phyloP scores from a whole-genome alignment of 2,113 vertebrate genomes.

The Spea multiplicata region DNA sequence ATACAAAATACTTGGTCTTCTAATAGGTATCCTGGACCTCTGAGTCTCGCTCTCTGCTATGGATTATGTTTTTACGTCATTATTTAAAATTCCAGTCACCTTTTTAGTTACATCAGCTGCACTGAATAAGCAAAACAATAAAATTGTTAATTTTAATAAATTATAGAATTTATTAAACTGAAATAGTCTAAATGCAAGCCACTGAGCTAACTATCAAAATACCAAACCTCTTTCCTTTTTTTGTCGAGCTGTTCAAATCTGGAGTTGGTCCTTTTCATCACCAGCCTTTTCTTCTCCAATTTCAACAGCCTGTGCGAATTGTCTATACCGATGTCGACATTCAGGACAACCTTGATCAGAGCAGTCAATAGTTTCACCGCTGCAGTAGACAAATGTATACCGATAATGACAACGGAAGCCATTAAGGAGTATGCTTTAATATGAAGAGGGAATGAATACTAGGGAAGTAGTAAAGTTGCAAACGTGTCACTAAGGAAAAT shows the following conservation, averaged over 20 bases:
- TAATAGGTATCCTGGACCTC: too few relatives aligned
- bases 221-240: conserved; percentile 75
- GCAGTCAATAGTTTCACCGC: conserved; percentile 83
- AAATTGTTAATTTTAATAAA: too few relatives aligned
- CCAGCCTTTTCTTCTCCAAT: conserved; percentile 69
- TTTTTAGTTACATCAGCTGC: too few relatives aligned
- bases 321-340: conserved; percentile 71
- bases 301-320: conserved; percentile 75
- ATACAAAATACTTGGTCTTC: too few relatives aligned
- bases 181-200: too few relatives aligned
- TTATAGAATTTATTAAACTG: too few relatives aligned
- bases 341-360: conserved; percentile 70
- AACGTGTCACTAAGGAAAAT: too few relatives aligned
- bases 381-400: conserved; percentile 51
- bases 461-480: conserved; percentile 4
- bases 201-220: conserved; percentile 48
- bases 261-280: conserved; percentile 60
- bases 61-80: too few relatives aligned
- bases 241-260: conserved; percentile 73
- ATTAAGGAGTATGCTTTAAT: conserved; percentile 18
- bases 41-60: too few relatives aligned
- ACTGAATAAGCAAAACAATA: background rate
- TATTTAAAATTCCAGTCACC: too few relatives aligned
- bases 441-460: too few relatives aligned
- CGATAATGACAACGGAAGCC: conserved; percentile 38